These are phyloP conservation scores for Philhelius pedissequus DNA, from an alignment of 2,888 invertebrate species.

Conservation along the genomic window DNA sequence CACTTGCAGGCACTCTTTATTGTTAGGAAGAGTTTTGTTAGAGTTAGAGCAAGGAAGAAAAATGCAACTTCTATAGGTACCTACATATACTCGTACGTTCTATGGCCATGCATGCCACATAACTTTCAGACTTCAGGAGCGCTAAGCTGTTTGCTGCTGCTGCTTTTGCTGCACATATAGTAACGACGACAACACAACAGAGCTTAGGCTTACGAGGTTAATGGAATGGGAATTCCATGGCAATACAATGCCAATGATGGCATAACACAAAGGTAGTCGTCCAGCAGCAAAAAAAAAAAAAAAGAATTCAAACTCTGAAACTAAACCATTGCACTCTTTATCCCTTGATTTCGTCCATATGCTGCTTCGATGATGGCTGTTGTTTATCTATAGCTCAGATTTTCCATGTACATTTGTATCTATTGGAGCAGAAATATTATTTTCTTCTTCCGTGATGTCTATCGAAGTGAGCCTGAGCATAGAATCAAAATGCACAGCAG, in stretches of 20 bases:
- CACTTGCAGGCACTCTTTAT: background rate
- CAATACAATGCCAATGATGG: constrained; percentile 57
- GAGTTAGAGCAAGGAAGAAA: constrained; percentile 10
- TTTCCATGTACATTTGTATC: constrained; percentile 53
- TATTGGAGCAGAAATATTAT: constrained; percentile 70
- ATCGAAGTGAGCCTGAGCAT: constrained; percentile 42
- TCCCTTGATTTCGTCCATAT: constrained; percentile 13
- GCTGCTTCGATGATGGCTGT: background rate
- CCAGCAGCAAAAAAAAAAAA: constrained; percentile 9
- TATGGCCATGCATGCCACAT: constrained; percentile 56
- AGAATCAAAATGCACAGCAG: constrained; percentile 38
- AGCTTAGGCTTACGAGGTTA: constrained; percentile 61
- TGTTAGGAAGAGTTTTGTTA: background rate
- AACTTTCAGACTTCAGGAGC: constrained; percentile 19
- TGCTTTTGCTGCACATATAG: constrained; percentile 1
- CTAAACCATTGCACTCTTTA: constrained; percentile 54
- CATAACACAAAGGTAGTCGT: constrained; percentile 51
- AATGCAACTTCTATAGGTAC: constrained; percentile 19
- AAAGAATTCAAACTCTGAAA: constrained; percentile 44
- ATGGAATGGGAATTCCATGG: constrained; percentile 67
- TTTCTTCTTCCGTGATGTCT: constrained; percentile 70
- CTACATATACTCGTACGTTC: constrained; percentile 15
- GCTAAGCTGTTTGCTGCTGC: constrained; percentile 16
- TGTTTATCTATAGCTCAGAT: constrained; percentile 29
- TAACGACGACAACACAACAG: constrained; percentile 14